Percentiles rank a stretch among this genome's conserved stretches.
Evolutionary conservation across 2,888 invertebrate genomes (phyloP).

Genomic region (Danaus chrysippus): DNA sequence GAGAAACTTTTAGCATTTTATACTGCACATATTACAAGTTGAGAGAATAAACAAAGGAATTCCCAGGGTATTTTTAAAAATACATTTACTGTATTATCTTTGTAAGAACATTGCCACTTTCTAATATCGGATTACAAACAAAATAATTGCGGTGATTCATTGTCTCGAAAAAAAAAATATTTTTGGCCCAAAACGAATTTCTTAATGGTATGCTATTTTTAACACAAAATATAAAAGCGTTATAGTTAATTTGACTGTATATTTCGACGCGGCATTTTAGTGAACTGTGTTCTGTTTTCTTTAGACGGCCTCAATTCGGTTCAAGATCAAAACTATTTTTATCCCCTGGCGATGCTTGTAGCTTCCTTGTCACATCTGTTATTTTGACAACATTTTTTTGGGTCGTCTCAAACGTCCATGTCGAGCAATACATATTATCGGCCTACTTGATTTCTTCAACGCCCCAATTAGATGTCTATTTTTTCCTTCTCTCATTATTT

Average conservation of each 20-base stretch:
- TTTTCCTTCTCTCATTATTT: constrained; percentile 2
- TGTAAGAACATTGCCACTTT: background rate
- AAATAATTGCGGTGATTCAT: constrained; percentile 3
- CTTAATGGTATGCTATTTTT: background rate
- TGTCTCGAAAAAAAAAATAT: background rate
- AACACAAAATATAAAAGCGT: constrained; percentile 3
- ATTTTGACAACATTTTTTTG: constrained; percentile 23
- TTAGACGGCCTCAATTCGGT: constrained; percentile 31
- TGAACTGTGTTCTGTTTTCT: constrained; percentile 10
- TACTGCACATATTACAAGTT: too few relatives aligned
- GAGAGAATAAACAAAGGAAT: too few relatives aligned
- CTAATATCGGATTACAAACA: background rate
- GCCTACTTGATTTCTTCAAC: background rate
- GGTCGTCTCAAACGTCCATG: background rate
- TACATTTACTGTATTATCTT: too few relatives aligned
- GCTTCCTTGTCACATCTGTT: constrained; percentile 29
- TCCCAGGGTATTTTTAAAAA: too few relatives aligned
- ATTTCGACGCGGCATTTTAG: constrained; percentile 12
- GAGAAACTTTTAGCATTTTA: too few relatives aligned
- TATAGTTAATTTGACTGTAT: background rate
- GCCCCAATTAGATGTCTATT: constrained; percentile 9
- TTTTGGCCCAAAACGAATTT: background rate
- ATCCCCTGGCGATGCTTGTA: constrained; percentile 19
- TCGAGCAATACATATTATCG: constrained; percentile 1
- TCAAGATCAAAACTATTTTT: constrained; percentile 33